Percentiles rank a stretch among this genome's conserved stretches.
Conservation (phyloP, 2,113 vertebrate genomes). For the Vulpes ferrilata region DNA sequence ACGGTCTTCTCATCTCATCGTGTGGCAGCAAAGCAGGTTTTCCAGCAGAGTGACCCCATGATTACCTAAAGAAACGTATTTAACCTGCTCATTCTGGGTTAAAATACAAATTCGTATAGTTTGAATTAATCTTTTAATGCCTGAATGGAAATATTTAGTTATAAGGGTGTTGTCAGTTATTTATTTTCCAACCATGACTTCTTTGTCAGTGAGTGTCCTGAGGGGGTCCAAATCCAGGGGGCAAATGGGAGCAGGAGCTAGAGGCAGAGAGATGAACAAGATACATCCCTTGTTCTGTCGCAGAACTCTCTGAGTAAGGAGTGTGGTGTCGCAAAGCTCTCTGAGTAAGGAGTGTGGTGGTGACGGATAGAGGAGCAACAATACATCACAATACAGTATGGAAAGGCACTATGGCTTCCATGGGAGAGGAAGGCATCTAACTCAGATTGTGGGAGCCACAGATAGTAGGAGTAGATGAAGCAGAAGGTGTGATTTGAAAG, state of each 20-base stretch:
- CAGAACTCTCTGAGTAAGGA: not conserved
- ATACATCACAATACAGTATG: not conserved
- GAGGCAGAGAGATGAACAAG: not conserved
- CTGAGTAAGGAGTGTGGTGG: not conserved
- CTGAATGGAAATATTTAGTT: not conserved
- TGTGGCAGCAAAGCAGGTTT: conserved; percentile 69
- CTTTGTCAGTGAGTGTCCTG: not conserved
- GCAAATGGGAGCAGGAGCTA: not conserved
- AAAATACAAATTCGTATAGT: conserved; percentile 70
- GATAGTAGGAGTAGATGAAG: not conserved
- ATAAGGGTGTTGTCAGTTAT: not conserved
- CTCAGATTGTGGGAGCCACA: not conserved
- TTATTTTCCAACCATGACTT: not conserved
- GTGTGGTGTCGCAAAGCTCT: not conserved
- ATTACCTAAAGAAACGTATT: conserved; percentile 77
- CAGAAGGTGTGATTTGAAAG: not conserved
- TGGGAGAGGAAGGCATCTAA: not conserved
- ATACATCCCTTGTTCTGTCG: not conserved
- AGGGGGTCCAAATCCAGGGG: not conserved
- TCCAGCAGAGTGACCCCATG: conserved; percentile 44
- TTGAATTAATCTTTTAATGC: conserved; percentile 71
- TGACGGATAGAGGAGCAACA: not conserved
- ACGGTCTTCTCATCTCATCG: conserved; percentile 71
- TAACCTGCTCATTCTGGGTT: conserved; percentile 74
- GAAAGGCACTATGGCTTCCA: not conserved